These are phyloP conservation scores for Caenorhabditis sp. DNA, from an alignment of 2,888 invertebrate genomes.

Conservation along the genomic window DNA sequence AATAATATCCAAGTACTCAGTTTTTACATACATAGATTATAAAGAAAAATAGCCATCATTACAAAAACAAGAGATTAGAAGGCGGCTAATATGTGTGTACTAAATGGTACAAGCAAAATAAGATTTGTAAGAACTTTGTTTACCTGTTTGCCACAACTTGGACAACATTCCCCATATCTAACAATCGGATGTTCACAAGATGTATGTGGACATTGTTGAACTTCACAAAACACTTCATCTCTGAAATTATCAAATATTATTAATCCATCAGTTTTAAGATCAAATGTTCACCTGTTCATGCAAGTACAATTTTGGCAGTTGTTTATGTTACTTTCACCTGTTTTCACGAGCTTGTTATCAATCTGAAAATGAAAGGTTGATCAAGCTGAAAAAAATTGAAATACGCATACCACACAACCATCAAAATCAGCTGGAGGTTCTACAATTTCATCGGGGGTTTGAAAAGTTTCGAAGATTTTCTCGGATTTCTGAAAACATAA, in stretches of 20 bases:
- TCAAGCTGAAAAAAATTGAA: neutral
- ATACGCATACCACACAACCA: constrained; percentile 24
- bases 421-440: constrained; percentile 15
- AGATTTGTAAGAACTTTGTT: neutral
- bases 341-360: constrained; percentile 36
- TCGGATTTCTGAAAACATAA: neutral
- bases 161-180: constrained; percentile 28
- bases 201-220: constrained; percentile 24
- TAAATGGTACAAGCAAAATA: too few relatives aligned
- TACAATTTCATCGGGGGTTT: constrained; percentile 10
- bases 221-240: constrained; percentile 30
- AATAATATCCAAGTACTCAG: too few relatives aligned
- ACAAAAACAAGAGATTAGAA: too few relatives aligned
- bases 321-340: constrained; percentile 38
- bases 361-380: constrained; percentile 22
- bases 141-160: constrained; percentile 34
- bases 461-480: too few relatives aligned
- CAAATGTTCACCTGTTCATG: constrained; percentile 11
- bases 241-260: constrained; percentile 15
- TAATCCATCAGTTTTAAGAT: neutral
- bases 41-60: too few relatives aligned
- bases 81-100: too few relatives aligned
- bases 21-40: too few relatives aligned
- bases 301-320: constrained; percentile 31
- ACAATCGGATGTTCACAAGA: constrained; percentile 26